Evolutionary conservation across 2,888 invertebrate species (phyloP), one percentile per base, ranked within the genome.

Genomic region (Himalopsyche tibetana): DNA sequence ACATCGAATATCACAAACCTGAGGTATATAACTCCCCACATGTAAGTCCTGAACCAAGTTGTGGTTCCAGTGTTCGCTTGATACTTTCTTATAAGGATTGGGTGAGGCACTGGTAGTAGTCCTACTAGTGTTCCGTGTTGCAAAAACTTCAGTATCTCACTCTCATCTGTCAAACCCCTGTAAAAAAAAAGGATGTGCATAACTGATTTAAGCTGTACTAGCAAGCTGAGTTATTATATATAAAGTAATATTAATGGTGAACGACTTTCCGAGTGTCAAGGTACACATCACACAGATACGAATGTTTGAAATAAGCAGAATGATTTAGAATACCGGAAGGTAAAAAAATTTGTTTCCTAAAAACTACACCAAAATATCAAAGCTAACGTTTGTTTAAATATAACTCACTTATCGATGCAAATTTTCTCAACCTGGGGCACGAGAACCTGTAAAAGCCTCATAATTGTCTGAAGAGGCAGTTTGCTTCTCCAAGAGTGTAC

Each of bases 341-440:
- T 28, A 28, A 28, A 2, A 28, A 28, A 28, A 1, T 28, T 28
- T 28, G 28, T 28, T 28, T 28, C 28, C 28, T 28, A 28, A 28
- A 28, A 28, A 28, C 28, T 28, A 28, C 28, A 45, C 2, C 45
- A 45, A 79, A 80, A 74, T 40, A 6, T 81, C 40, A 17, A 42
- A 42, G 8, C 42, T n/a, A 45, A 40, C 17, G 5, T n/a, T 28
- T 74, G 45, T 45, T 45, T 45, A 45, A 45, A 45, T 55, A 56
- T 42, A 9, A 82, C 95, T 93, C 90, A 98, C 98, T 98, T 99
- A 92, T 99, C 99, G 90, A 99, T 99, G 93, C 99, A 99, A 90
- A 99, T 99, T 94, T 99, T 99, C 93, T 99, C 99, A 38, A 99
- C 99, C 93, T 99, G 99, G 84, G 99, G 99, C 89, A 99, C 99